Percentiles rank a stretch among this genome's conserved stretches.
These are phyloP conservation scores for Stomatorhinus walkeri DNA, from an alignment of 2,797 vertebrate species.

Conservation along the genomic window DNA sequence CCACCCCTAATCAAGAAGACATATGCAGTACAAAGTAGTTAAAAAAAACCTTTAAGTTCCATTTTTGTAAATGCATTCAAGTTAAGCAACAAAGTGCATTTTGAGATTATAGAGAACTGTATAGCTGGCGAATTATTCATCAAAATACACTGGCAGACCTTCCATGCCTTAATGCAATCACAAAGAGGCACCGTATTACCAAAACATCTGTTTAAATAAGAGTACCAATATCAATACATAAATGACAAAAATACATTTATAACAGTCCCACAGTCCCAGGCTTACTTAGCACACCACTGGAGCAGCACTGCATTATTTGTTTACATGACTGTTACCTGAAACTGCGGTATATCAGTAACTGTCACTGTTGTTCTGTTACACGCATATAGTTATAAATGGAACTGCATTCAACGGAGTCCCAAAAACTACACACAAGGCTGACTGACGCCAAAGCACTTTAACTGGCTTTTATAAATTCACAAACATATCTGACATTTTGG, in stretches of 20 bases:
- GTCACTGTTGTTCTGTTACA: not conserved
- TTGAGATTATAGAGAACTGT: not conserved
- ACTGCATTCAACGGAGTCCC: not conserved
- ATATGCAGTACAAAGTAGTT: not conserved
- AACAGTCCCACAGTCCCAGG: not conserved
- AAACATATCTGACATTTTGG: not conserved
- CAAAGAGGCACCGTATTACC: not conserved
- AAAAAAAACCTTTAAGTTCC: not conserved
- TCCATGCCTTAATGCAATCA: conserved; percentile 9
- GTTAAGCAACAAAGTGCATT: conserved; percentile 8
- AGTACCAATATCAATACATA: not conserved
- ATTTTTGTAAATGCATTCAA: conserved; percentile 14
- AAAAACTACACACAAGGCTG: not conserved
- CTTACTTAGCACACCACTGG: not conserved
- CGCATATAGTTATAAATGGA: not conserved
- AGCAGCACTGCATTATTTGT: not conserved
- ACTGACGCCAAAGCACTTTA: not conserved
- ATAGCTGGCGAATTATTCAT: not conserved
- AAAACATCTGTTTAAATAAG: not conserved
- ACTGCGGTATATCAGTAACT: not conserved
- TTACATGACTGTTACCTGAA: not conserved
- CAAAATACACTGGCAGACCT: not conserved
- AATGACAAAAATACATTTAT: not conserved
- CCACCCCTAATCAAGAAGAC: not conserved
- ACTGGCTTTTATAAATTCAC: conserved; percentile 7